Base-by-base conservation (phyloP, 92 coral and sea anemone genomes). In the Actinostola sp. region DNA sequence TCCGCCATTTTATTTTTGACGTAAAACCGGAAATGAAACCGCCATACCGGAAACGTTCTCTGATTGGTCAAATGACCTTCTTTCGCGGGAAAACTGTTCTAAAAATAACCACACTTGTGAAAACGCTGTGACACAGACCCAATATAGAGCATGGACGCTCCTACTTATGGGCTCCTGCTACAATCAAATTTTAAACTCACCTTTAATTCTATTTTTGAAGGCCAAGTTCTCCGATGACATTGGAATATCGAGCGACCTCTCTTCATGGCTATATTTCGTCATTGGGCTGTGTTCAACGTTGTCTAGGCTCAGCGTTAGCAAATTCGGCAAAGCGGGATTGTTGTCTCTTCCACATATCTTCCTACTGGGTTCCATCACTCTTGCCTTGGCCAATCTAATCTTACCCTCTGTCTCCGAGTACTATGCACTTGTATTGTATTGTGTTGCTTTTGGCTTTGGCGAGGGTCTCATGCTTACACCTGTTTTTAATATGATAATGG, bases 191-290 rank as follows among this genome's bases (percentile, higher is more conserved):
- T n/a, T n/a, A n/a, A n/a, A n/a, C n/a, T n/a, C n/a, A n/a, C n/a
- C n/a, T n/a, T n/a, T n/a, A n/a, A n/a, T n/a, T n/a, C n/a, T n/a
- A n/a, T 54, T 15, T 27, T 25, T 25, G 16, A 2, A 54, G 61
- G 61, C 61, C 13, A 54, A 54, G 31, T 54, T 54, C 33, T 54
- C 61, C 23, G 61, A 54, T 6, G 61, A 54, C 31, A 54, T 54
- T 15, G 31, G 31, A 1, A 54, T 54, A 6, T 2, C 6, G 2
- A 54, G 61, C 16, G 5, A 54, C 15, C 29, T 14, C 3, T 54
- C 61, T 10, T 54, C 61, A 5, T 54, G 61, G 61, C 21, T 54
- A 7, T 54, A 21, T 23, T 54, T 54, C 61, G 21, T 24, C 61
- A 54, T 54, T 21, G 61, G 61, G 21, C 14, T 27, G 29, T 19